Base-by-base conservation (phyloP, 2,888 invertebrate genomes). In the Ophion ventricosus region DNA sequence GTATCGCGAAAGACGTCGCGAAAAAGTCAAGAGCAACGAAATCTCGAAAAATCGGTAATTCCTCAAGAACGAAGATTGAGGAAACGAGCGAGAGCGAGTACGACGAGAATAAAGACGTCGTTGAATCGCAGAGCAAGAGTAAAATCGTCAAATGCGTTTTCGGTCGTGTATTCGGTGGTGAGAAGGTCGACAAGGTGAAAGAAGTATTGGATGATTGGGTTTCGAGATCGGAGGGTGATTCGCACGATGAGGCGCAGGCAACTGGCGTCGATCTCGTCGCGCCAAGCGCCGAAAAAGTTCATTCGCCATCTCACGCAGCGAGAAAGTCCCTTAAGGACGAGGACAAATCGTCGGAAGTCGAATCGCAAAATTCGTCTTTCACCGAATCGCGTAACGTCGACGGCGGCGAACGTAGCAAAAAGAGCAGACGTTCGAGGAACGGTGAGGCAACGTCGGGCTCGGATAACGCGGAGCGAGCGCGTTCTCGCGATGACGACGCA, bases 131-230 rank as follows among this genome's bases (percentile, higher is more conserved):
- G 63, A 91, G 88, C 64, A 93, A 93, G 63, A 90, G 87, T 35
- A 92, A 92, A 66, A 93, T 93, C 7, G 93, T 93, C 0, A 91
- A 92, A 23, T 91, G 92, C 56, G 93, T 93, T 0, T 93, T 93
- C 26, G 93, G 92, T 0, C 88, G 93, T 20, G 93, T 91, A 0
- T 92, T 93, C 29, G 89, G 88, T 0, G 89, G 91, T 14, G 93
- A 93, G 29, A 93, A 92, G 35, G 69, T 87, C 0, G 92, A 92
- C 59, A 92, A 93, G 69, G 91, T 92, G 0, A 91, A 91, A 35
- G 92, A 93, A 35, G 93, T 93, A 0, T 67, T 92, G 25, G 92
- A 93, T 20, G 92, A 92, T 66, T 92, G 93, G 92, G 91, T 92
- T 2, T 92, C 92, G 0, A 90, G 91, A 10, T 92, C 92, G 1